These are phyloP conservation scores for Eptesicus fuscus DNA, from an alignment of 2,113 vertebrate species.

Conservation along the genomic window DNA sequence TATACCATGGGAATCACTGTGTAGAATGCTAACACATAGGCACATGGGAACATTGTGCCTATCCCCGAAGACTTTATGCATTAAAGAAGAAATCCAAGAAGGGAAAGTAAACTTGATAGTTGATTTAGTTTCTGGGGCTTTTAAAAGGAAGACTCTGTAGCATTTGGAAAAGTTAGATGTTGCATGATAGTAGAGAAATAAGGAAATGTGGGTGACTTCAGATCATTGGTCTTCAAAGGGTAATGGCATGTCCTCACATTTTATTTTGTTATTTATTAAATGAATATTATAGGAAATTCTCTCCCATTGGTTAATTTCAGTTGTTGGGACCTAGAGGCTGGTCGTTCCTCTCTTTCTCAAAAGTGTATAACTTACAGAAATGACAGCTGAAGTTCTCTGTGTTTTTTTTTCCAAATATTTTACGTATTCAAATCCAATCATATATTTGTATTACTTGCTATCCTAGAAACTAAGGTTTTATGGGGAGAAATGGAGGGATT, in stretches of 20 bases:
- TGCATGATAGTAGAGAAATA: slow-evolving; percentile 7
- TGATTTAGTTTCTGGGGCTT: not conserved
- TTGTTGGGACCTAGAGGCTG: not conserved
- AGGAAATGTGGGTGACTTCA: not conserved
- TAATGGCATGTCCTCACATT: not conserved
- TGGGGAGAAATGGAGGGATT: not conserved
- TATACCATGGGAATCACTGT: not conserved
- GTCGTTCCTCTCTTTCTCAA: not conserved
- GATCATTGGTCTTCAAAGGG: not conserved
- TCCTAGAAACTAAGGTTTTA: not conserved
- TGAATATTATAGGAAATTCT: not conserved
- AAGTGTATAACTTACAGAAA: not conserved
- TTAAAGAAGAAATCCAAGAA: not conserved
- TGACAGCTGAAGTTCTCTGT: not conserved
- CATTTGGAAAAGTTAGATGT: not conserved
- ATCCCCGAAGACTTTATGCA: not conserved
- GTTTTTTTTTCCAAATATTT: not conserved
- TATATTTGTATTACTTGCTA: not conserved
- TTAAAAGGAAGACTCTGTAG: not conserved
- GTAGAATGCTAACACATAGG: not conserved
- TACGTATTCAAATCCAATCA: not conserved
- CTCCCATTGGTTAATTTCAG: not conserved
- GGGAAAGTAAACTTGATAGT: not conserved
- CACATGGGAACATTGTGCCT: not conserved
- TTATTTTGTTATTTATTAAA: slow-evolving; percentile 26